Conservation (phyloP, 2,888 invertebrate species). For the Tipula lateralis region DNA sequence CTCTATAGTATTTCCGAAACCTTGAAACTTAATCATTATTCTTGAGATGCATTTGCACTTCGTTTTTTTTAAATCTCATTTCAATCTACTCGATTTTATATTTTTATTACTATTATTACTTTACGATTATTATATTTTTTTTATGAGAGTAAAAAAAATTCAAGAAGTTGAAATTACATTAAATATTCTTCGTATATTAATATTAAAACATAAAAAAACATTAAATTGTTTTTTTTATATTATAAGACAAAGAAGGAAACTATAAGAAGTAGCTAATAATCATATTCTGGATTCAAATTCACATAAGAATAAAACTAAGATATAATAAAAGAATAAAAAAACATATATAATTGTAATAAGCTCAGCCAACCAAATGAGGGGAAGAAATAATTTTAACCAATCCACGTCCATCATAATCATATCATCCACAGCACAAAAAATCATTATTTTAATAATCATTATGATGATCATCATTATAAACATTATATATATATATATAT, state of each 20-base stretch:
- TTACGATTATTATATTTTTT: background rate
- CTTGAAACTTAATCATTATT: background rate
- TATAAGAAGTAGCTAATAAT: background rate
- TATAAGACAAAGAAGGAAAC: background rate
- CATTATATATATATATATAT: no score
- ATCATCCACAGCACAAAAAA: background rate
- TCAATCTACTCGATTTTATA: background rate
- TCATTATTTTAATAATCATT: background rate
- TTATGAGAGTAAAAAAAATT: background rate
- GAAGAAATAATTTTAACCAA: constrained; percentile 5
- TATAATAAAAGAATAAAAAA: background rate
- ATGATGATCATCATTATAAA: background rate
- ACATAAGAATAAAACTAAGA: constrained; percentile 15
- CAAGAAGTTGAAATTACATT: constrained; percentile 11
- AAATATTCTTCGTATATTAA: background rate
- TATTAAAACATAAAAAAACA: background rate
- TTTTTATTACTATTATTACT: background rate
- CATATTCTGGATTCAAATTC: background rate
- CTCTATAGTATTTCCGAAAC: no score
- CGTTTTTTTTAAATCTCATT: background rate
- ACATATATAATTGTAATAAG: constrained; percentile 3
- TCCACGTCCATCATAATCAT: background rate
- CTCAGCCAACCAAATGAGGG: constrained; percentile 13
- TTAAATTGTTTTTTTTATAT: constrained; percentile 7
- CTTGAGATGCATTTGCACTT: background rate